phyloP scores from a whole-genome alignment of 2,113 vertebrate species.

The Silurus asotus region DNA sequence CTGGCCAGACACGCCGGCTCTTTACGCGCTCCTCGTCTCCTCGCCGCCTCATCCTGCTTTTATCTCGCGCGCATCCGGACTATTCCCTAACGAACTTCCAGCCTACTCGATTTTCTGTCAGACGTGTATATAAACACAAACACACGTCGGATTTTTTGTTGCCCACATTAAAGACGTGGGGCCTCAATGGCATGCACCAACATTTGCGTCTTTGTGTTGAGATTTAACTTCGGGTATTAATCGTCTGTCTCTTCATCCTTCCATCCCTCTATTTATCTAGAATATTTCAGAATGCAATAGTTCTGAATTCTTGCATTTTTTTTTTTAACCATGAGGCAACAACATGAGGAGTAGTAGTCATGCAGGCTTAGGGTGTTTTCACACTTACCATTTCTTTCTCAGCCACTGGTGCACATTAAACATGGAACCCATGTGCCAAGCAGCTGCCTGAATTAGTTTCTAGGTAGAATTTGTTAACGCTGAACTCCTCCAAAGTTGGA shows the following conservation, averaged over 20 bases:
- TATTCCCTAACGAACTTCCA: slow-evolving; percentile 20
- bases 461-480: background rate
- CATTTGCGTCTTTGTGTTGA: background rate
- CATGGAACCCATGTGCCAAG: background rate
- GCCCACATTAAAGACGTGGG: background rate
- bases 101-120: slow-evolving; percentile 19
- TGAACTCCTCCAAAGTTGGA: background rate
- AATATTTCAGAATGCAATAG: background rate
- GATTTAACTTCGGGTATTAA: too few relatives aligned
- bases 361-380: background rate
- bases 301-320: background rate
- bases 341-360: background rate
- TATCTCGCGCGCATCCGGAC: slow-evolving; percentile 2
- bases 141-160: background rate
- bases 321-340: background rate
- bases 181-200: background rate
- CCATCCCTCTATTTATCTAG: too few relatives aligned
- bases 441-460: background rate
- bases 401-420: background rate
- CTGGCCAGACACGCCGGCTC: slow-evolving; percentile 31
- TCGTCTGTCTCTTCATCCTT: too few relatives aligned
- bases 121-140: background rate
- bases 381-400: background rate
- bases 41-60: background rate
- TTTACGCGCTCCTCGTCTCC: background rate